Evolutionary conservation across 2,797 vertebrate genomes (phyloP).

Genomic region (Simalia tracyae): DNA sequence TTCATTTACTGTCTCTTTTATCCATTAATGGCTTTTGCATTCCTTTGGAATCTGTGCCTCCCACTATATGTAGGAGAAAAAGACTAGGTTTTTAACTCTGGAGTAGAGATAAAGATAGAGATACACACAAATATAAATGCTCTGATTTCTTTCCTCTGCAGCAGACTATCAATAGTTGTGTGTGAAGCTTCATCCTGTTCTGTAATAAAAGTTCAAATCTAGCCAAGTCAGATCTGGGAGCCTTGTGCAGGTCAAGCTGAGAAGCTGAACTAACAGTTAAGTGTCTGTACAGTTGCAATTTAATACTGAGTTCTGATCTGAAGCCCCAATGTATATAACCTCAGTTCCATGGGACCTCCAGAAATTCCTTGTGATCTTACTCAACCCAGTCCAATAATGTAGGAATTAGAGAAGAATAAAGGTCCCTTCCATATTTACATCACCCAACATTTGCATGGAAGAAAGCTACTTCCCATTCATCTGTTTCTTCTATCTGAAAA

Average conservation of each 20-base stretch:
- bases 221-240: neutral
- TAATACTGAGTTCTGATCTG: neutral
- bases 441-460: neutral
- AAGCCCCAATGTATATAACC: neutral
- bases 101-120: too few relatives aligned
- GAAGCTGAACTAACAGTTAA: neutral
- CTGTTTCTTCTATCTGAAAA: neutral
- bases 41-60: too few relatives aligned
- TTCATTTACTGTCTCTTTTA: too few relatives aligned
- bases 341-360: neutral
- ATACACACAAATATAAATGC: too few relatives aligned
- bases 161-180: neutral
- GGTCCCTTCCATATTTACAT: neutral
- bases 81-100: too few relatives aligned
- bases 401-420: neutral
- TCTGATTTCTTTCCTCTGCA: too few relatives aligned
- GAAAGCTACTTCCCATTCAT: neutral
- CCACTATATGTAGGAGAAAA: too few relatives aligned
- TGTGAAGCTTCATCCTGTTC: neutral
- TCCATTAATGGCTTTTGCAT: too few relatives aligned
- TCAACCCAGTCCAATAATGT: neutral
- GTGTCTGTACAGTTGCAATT: neutral
- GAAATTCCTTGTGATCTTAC: neutral
- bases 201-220: neutral
- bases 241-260: neutral